These are phyloP conservation scores for Cabera pusaria DNA, from an alignment of 2,888 invertebrate genomes.

Conservation along the genomic window DNA sequence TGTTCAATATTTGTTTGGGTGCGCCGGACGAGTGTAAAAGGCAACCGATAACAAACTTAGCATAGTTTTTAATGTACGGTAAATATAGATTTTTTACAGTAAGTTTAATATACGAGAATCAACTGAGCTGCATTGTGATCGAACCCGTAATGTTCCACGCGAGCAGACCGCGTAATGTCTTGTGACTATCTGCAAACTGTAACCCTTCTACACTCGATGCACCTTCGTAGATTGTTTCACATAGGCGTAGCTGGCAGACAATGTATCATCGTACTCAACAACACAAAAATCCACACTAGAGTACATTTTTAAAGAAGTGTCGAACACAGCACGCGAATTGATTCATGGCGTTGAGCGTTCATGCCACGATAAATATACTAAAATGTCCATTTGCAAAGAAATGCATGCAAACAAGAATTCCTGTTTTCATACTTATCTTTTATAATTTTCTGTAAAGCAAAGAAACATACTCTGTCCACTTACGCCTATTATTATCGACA, in stretches of 20 bases:
- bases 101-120: conserved; percentile 75
- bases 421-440: no score
- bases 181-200: conserved; percentile 46
- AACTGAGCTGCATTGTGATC: conserved; percentile 82
- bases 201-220: conserved; percentile 53
- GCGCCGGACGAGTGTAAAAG: conserved; percentile 35
- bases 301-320: no score
- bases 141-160: conserved; percentile 52
- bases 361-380: no score
- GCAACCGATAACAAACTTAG: conserved; percentile 47
- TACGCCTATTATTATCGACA: conserved; percentile 4
- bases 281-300: no score
- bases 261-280: no score
- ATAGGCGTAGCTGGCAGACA: conserved; percentile 16
- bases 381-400: no score
- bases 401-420: no score
- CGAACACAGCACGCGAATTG: no score
- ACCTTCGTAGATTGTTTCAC: conserved; percentile 46
- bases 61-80: conserved; percentile 65
- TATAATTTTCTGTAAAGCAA: no score
- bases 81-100: conserved; percentile 74
- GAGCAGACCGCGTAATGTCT: conserved; percentile 51
- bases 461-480: conserved; percentile 1
- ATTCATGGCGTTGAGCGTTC: no score
- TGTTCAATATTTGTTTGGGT: conserved; percentile 20